Base-by-base conservation (phyloP, 2,888 invertebrate species). In the Scaptodrosophila latifasciaeformis region DNA sequence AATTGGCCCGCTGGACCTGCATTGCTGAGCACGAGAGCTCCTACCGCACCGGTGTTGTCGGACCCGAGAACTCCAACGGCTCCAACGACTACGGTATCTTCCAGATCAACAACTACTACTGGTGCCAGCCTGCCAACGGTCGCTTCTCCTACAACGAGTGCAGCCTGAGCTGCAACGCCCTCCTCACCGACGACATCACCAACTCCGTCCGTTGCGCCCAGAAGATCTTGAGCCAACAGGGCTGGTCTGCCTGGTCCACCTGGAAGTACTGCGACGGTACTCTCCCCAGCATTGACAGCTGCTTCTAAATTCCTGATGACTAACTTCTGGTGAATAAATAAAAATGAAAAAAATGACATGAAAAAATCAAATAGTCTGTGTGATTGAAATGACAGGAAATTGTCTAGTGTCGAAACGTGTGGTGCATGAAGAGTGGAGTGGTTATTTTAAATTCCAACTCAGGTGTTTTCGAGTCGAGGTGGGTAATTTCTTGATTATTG, bases 1-100 rank as follows among this genome's bases (percentile, higher is more conserved):
- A 81, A 50, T 49, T 83, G 49, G 19, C 63, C 13, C 58, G 49
- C 18, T 84, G 84, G 82, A 56, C 78, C 1, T 84, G 84, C 60
- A 74, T 84, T 53, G 81, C 81, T 7, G 60, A 83, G 61, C 67
- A 74, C 21, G 82, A 83, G 65, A 81, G 76, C 47, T 65, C 62
- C 29, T 84, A 86, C 30, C 85, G 86, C 37, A 88, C 89, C 0
- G 66, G 84, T 18, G 86, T 84, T 1, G 80, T 86, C 1, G 88
- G 88, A 0, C 84, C 82, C 2, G 37, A 43, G 46, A 89, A 89
- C 76, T 67, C 56, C 1, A 87, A 88, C 54, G 88, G 89, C 1
- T 83, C 85, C 49, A 74, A 74, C 34, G 86, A 87, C 67, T 86
- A 79, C 54, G 85, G 85, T 12, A 70, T 85, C 53, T 85, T 84